Evolutionary conservation across 2,888 invertebrate species (phyloP).

Genomic region (Zhuqinia jingwanae): DNA sequence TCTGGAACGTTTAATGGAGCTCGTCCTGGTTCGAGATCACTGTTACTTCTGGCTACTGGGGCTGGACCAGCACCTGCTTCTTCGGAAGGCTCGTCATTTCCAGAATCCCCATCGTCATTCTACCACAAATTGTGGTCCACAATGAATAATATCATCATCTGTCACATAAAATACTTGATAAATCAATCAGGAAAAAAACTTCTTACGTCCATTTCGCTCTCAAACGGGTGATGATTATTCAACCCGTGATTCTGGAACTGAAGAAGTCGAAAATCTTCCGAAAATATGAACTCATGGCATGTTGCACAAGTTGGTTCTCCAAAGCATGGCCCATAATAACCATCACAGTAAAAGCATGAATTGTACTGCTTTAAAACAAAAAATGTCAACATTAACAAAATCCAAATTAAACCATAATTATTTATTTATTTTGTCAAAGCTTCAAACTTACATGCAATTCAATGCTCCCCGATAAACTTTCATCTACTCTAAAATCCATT

Average conservation of each 20-base stretch:
- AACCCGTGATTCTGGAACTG: conserved; percentile 40
- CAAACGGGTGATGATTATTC: conserved; percentile 49
- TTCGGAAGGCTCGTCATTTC: conserved; percentile 95
- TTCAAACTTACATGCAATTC: conserved; percentile 54
- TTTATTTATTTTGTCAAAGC: no score
- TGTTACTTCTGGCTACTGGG: conserved; percentile 58
- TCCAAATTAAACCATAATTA: not conserved
- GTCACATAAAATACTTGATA: not conserved
- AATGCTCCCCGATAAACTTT: conserved; percentile 48
- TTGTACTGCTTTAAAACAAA: conserved; percentile 84
- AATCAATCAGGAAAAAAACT: no score
- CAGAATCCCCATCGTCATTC: conserved; percentile 95
- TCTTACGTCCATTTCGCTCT: conserved; percentile 64
- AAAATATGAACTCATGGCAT: conserved; percentile 95
- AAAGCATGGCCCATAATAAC: conserved; percentile 95
- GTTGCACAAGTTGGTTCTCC: conserved; percentile 95
- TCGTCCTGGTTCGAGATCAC: conserved; percentile 77
- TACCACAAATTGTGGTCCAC: conserved; percentile 79
- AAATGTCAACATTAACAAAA: not conserved
- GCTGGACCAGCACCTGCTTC: conserved; percentile 76
- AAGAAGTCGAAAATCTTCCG: conserved; percentile 84
- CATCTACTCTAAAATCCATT: conserved; percentile 26
- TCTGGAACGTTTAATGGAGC: conserved; percentile 75
- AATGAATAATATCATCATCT: not conserved
- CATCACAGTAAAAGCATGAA: conserved; percentile 92